Evolutionary conservation across 2,113 vertebrate species (phyloP).

Genomic region (Ursus arctos): DNA sequence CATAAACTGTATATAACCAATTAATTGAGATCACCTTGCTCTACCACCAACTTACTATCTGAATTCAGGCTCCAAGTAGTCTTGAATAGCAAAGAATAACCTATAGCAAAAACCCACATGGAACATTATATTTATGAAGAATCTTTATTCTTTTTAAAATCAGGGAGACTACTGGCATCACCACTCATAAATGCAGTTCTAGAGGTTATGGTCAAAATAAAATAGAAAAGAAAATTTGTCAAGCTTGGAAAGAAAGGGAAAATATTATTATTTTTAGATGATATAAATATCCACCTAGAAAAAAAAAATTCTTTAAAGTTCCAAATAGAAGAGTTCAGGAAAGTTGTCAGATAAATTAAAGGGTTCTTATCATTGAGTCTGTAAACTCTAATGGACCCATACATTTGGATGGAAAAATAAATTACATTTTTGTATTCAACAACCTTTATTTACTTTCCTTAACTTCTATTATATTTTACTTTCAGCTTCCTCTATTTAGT

Average conservation of each 20-base stretch:
- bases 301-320: neutral
- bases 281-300: neutral
- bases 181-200: neutral
- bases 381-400: neutral
- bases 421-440: neutral
- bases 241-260: neutral
- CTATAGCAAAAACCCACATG: neutral
- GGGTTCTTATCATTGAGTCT: neutral
- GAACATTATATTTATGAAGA: neutral
- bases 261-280: neutral
- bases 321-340: neutral
- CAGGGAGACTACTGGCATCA: neutral
- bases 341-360: neutral
- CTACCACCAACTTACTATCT: neutral
- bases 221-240: constrained; percentile 11
- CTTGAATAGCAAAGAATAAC: neutral
- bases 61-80: neutral
- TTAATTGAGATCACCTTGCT: neutral
- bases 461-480: neutral
- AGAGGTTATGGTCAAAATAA: neutral
- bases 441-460: neutral
- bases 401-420: constrained; percentile 28
- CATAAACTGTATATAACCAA: neutral
- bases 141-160: neutral
- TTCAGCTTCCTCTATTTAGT: neutral